Conservation (phyloP, 2,888 invertebrate species). For the Amaurobius ferox region DNA sequence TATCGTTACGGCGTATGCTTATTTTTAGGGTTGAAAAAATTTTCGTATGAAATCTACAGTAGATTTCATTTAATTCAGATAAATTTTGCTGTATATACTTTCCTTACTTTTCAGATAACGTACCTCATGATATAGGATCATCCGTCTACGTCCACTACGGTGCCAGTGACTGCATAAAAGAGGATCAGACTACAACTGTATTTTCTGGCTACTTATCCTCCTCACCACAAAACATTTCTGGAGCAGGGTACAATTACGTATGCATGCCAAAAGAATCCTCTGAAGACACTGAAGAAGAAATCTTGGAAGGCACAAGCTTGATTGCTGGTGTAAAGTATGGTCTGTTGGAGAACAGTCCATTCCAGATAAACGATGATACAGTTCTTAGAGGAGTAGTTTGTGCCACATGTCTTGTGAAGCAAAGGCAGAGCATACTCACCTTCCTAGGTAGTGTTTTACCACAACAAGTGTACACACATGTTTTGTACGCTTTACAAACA, state of each 20-base stretch:
- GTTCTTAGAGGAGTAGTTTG: slow-evolving; percentile 34
- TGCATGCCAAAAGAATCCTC: slow-evolving; percentile 28
- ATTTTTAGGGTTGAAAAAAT: no score
- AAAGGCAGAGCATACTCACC: slow-evolving; percentile 3
- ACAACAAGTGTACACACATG: no score
- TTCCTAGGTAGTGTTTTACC: no score
- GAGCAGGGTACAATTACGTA: slow-evolving; percentile 33
- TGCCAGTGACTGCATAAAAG: slow-evolving; percentile 16
- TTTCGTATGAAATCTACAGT: no score
- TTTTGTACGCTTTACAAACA: no score
- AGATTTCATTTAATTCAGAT: no score
- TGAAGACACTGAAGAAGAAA: neutral
- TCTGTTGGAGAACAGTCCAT: slow-evolving; percentile 20
- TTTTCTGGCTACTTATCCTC: slow-evolving; percentile 43
- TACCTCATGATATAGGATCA: neutral
- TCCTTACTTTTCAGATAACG: slow-evolving; percentile 19
- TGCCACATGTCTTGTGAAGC: slow-evolving; percentile 22
- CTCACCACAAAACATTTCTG: slow-evolving; percentile 1
- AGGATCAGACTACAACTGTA: neutral
- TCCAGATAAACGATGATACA: neutral
- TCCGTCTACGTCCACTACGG: slow-evolving; percentile 30
- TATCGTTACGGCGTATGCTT: neutral
- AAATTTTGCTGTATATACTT: no score
- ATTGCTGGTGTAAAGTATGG: slow-evolving; percentile 58
- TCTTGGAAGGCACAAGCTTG: neutral